These are phyloP conservation scores for Lottia gigantea DNA, from an alignment of 2,888 invertebrate genomes.

Conservation along the genomic window DNA sequence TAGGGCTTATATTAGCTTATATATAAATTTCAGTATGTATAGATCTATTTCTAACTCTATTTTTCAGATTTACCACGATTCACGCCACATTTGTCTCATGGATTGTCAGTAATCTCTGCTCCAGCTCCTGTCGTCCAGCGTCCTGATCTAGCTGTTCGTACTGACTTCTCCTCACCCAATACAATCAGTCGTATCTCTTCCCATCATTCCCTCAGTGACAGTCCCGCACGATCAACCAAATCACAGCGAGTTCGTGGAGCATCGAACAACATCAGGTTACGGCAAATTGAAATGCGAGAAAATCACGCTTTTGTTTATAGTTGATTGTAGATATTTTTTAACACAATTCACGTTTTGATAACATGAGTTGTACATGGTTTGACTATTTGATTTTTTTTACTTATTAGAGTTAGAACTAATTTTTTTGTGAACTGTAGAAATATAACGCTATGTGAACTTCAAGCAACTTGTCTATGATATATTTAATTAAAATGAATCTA, in stretches of 20 bases:
- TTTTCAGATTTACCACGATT: constrained; percentile 52
- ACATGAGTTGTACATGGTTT: too few relatives aligned
- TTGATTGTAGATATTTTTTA: constrained; percentile 32
- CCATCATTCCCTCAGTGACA: constrained; percentile 36
- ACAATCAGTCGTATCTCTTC: constrained; percentile 41
- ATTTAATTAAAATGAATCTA: too few relatives aligned
- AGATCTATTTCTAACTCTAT: too few relatives aligned
- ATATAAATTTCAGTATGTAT: too few relatives aligned
- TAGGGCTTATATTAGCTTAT: too few relatives aligned
- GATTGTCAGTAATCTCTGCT: constrained; percentile 65
- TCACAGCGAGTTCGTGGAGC: constrained; percentile 56
- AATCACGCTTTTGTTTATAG: constrained; percentile 61
- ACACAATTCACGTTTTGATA: too few relatives aligned
- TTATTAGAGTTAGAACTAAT: too few relatives aligned
- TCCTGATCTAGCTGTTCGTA: constrained; percentile 47
- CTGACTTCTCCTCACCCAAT: constrained; percentile 28
- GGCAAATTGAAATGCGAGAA: constrained; percentile 59
- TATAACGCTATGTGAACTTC: too few relatives aligned
- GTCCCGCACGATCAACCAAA: constrained; percentile 47
- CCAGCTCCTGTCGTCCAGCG: constrained; percentile 65
- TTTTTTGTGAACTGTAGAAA: too few relatives aligned
- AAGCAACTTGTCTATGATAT: too few relatives aligned
- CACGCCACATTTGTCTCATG: constrained; percentile 50
- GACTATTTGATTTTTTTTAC: too few relatives aligned
- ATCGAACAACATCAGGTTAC: constrained; percentile 51